Conservation (phyloP, 2,797 vertebrate genomes). For the Melanotaenia pygmaea region DNA sequence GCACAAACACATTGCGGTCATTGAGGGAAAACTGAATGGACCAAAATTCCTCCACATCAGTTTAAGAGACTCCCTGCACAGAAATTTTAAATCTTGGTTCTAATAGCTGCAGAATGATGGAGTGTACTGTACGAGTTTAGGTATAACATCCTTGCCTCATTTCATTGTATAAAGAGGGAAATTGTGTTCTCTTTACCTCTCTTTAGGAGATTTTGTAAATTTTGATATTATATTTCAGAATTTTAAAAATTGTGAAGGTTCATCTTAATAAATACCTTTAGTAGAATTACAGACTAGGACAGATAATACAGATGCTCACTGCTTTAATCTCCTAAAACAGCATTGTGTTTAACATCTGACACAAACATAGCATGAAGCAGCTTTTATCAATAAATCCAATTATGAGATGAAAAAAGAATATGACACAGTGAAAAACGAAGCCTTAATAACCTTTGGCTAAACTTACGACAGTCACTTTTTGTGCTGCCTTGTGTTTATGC, state of each 20-base stretch:
- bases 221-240: not conserved
- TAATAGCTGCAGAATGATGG: not conserved
- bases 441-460: slow-evolving; percentile 10
- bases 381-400: not conserved
- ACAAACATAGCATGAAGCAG: not conserved
- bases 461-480: slow-evolving; percentile 26
- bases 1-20: no score
- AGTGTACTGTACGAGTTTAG: not conserved
- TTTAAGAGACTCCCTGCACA: no score
- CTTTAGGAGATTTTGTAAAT: not conserved
- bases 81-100: not conserved
- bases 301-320: not conserved
- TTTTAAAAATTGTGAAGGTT: not conserved
- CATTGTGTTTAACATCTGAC: not conserved
- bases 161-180: not conserved
- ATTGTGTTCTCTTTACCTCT: not conserved
- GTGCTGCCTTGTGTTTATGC: slow-evolving; percentile 27
- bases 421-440: not conserved
- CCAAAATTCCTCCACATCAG: no score
- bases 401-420: not conserved
- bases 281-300: not conserved
- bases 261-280: not conserved
- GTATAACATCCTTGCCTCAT: no score
- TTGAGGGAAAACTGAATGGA: no score
- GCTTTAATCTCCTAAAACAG: not conserved